phyloP scores from a whole-genome alignment of 2,797 vertebrate genomes.

The Ptychobarbus kaznakovi region DNA sequence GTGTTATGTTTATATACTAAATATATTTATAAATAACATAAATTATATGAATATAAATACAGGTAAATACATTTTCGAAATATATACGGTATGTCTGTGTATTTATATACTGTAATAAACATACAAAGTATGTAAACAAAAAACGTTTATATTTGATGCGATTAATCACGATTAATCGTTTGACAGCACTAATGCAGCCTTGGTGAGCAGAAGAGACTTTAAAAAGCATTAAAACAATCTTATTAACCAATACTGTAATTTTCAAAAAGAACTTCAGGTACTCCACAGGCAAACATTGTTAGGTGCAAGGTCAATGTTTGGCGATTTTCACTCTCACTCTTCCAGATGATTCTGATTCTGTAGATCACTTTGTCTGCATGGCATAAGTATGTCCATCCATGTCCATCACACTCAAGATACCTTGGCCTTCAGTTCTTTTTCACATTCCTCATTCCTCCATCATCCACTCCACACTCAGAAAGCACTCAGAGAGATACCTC shows the following conservation, averaged over 20 bases:
- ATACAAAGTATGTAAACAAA: too few species aligned
- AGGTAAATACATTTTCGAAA: too few species aligned
- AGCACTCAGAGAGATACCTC: slow-evolving; percentile 24
- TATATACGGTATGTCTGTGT: too few species aligned
- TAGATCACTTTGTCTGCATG: background rate
- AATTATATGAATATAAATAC: too few species aligned
- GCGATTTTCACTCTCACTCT: background rate
- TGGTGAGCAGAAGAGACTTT: too few species aligned
- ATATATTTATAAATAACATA: too few species aligned
- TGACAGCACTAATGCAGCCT: too few species aligned
- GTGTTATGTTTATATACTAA: too few species aligned
- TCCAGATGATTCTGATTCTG: background rate
- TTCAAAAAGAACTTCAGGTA: background rate
- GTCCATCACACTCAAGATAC: slow-evolving; percentile 14
- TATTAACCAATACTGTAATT: background rate
- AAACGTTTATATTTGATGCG: too few species aligned
- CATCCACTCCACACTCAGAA: slow-evolving; percentile 26
- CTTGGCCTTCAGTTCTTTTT: background rate
- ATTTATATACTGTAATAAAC: too few species aligned
- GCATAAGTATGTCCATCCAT: background rate
- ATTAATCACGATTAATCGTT: too few species aligned
- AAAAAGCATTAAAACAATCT: too few species aligned
- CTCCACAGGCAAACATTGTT: background rate
- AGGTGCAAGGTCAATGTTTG: background rate
- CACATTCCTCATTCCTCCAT: background rate